phyloP scores from a whole-genome alignment of 2,888 invertebrate species.

The Cheilosia soror region DNA sequence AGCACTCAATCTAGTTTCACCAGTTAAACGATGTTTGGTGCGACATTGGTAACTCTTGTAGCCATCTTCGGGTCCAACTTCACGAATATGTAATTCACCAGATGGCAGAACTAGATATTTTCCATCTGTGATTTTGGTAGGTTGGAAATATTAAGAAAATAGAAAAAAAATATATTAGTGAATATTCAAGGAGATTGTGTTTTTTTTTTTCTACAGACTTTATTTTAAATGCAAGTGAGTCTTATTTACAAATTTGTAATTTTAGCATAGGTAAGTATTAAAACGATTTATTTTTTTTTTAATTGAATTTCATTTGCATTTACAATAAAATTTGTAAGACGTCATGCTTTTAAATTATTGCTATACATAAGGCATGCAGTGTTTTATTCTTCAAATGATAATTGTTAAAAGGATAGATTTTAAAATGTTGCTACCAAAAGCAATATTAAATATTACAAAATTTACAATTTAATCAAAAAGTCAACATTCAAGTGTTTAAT shows the following conservation, averaged over 20 bases:
- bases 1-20: conserved; percentile 95
- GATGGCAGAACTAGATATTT: conserved; percentile 97
- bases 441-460: no score
- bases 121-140: conserved; percentile 88
- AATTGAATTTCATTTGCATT: conserved; percentile 42
- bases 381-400: conserved; percentile 66
- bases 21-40: conserved; percentile 96
- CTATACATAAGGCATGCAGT: conserved; percentile 50
- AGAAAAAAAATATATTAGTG: conserved; percentile 47
- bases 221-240: conserved; percentile 60
- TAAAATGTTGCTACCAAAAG: no score
- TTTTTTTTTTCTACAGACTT: conserved; percentile 28
- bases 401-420: not conserved
- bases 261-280: not conserved
- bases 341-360: conserved; percentile 63
- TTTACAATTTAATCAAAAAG: not conserved
- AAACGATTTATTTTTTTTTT: not conserved
- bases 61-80: conserved; percentile 97
- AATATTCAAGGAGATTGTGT: not conserved
- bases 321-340: conserved; percentile 52
- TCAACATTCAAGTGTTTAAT: not conserved
- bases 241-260: not conserved
- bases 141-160: conserved; percentile 16
- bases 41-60: conserved; percentile 97
- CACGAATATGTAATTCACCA: conserved; percentile 97